phyloP scores from a whole-genome alignment of 2,113 vertebrate genomes.

The Sturnus vulgaris region DNA sequence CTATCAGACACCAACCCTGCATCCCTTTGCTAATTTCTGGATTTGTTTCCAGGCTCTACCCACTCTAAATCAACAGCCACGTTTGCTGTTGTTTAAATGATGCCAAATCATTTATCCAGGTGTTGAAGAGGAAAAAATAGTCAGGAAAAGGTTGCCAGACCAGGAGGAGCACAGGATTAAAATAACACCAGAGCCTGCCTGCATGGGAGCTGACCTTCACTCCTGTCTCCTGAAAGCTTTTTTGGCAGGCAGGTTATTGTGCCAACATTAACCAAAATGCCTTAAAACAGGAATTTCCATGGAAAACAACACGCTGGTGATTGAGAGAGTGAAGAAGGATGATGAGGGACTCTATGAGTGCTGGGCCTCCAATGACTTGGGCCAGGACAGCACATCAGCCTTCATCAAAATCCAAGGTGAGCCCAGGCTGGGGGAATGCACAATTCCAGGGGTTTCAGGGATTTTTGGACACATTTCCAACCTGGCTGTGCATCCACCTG shows the following conservation, averaged over 20 bases:
- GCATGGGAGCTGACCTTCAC: not conserved
- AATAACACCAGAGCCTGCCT: not conserved
- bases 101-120: not conserved
- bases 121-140: not conserved
- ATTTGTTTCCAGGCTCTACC: not conserved
- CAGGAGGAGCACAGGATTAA: not conserved
- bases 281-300: constrained; percentile 78
- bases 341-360: constrained; percentile 90
- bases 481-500: not conserved
- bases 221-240: not conserved
- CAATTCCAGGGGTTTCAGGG: not conserved
- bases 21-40: not conserved
- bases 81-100: not conserved
- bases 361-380: constrained; percentile 77
- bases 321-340: constrained; percentile 89
- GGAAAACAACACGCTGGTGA: constrained; percentile 76
- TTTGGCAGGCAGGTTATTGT: not conserved
- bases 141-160: not conserved
- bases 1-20: not conserved
- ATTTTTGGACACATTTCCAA: not conserved
- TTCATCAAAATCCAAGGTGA: constrained; percentile 83
- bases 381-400: constrained; percentile 77
- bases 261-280: not conserved
- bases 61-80: not conserved
- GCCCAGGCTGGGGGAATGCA: not conserved